Conservation (phyloP, 2,888 invertebrate species). For the Drosophila stalkeri region DNA sequence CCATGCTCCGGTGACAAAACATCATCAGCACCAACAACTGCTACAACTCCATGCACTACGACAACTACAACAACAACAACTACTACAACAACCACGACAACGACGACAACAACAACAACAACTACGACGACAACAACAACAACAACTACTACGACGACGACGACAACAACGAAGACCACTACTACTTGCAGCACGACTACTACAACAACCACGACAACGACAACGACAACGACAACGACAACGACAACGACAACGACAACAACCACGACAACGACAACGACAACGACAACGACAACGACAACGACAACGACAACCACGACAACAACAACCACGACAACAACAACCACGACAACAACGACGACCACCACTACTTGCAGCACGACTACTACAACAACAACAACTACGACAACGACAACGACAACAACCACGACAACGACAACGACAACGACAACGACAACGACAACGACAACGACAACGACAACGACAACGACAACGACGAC, state of each 20-base stretch:
- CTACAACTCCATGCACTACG: not conserved
- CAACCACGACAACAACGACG: not conserved
- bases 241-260: constrained; percentile 12
- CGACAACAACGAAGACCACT: not conserved
- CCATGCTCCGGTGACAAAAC: constrained; percentile 19
- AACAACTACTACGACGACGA: not conserved
- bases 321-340: not conserved
- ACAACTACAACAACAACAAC: not conserved
- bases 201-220: not conserved
- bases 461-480: not conserved
- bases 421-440: not conserved
- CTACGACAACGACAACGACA: constrained; percentile 4
- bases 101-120: not conserved
- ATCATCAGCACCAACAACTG: constrained; percentile 19
- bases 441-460: not conserved
- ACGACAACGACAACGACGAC: not conserved
- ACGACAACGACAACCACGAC: not conserved
- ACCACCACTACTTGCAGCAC: not conserved
- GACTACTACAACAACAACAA: not conserved
- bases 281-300: not conserved
- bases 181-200: not conserved
- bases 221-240: not conserved
- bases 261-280: not conserved
- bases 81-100: not conserved
- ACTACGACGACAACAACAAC: not conserved